Percentiles rank a stretch among this genome's conserved stretches.
These are phyloP conservation scores for Pararge aegeria DNA, from an alignment of 1,140 invertebrate genomes.

Conservation along the genomic window DNA sequence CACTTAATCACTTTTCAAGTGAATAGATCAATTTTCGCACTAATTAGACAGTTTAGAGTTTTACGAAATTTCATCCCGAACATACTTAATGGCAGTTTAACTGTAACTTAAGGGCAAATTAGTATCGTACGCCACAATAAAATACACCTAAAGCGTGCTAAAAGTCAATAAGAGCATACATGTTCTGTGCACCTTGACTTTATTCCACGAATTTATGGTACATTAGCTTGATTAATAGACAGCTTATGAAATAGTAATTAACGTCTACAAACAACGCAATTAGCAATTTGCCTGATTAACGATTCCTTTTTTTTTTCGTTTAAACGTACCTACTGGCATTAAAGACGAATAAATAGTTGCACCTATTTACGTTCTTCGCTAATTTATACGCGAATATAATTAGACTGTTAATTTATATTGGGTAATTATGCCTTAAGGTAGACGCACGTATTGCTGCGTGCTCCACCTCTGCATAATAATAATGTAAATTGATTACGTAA, in stretches of 20 bases:
- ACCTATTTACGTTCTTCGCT: background rate
- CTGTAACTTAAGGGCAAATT: background rate
- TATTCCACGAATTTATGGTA: slow-evolving; percentile 9
- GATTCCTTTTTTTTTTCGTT: background rate
- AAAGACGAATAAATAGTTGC: background rate
- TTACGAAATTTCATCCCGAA: background rate
- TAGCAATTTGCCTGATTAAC: slow-evolving; percentile 3
- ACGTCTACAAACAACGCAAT: slow-evolving; percentile 7
- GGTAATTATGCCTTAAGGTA: background rate
- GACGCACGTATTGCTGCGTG: background rate
- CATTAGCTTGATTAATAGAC: slow-evolving; percentile 10
- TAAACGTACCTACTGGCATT: background rate
- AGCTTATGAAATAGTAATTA: slow-evolving; percentile 4
- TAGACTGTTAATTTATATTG: slow-evolving; percentile 7
- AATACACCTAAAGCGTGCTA: background rate
- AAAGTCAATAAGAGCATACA: background rate
- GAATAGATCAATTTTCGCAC: no score
- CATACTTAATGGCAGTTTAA: background rate
- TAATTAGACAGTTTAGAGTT: no score
- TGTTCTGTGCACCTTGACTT: slow-evolving; percentile 1
- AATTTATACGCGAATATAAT: slow-evolving; percentile 10
- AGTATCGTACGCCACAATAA: background rate
- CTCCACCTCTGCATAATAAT: no score
- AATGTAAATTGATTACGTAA: background rate
- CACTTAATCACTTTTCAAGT: no score